These are phyloP conservation scores for Xenotilapia leptura DNA, from an alignment of 2,113 vertebrate species.

Conservation along the genomic window DNA sequence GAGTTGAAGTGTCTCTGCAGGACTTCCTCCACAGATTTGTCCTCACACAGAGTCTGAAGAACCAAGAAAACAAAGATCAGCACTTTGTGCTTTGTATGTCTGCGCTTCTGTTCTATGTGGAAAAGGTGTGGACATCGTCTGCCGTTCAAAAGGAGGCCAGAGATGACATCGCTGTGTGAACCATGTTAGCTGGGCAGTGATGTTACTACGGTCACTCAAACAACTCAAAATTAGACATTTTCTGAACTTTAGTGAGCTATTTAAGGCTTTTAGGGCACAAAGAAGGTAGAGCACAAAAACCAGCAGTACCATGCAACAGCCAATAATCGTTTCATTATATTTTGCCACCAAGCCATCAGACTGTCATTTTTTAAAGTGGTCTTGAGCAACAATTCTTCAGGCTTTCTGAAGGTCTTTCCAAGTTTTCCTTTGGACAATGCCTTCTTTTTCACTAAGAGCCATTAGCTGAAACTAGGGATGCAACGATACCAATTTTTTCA, in stretches of 20 bases:
- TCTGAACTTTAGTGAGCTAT: neutral
- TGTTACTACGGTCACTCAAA: neutral
- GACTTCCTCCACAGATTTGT: constrained; percentile 71
- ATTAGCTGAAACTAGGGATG: neutral
- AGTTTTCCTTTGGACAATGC: neutral
- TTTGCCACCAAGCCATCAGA: neutral
- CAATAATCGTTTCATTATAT: neutral
- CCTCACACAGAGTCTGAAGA: constrained; percentile 76
- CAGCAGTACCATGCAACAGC: neutral
- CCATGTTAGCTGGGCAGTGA: neutral
- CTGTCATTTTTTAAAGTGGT: neutral
- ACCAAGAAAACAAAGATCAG: neutral
- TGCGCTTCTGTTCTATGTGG: neutral
- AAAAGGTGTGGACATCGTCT: neutral
- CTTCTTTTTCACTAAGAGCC: neutral
- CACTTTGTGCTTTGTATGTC: neutral
- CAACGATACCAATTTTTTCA: no score
- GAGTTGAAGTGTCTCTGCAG: constrained; percentile 79
- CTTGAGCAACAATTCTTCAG: neutral
- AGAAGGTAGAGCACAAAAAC: neutral
- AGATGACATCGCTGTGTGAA: neutral
- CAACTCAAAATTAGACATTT: neutral
- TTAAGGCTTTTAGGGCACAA: neutral
- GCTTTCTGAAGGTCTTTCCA: neutral
- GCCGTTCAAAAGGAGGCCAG: neutral